Evolutionary conservation across 1,140 invertebrate species (phyloP).

Genomic region (Macrostomum lignano): DNA sequence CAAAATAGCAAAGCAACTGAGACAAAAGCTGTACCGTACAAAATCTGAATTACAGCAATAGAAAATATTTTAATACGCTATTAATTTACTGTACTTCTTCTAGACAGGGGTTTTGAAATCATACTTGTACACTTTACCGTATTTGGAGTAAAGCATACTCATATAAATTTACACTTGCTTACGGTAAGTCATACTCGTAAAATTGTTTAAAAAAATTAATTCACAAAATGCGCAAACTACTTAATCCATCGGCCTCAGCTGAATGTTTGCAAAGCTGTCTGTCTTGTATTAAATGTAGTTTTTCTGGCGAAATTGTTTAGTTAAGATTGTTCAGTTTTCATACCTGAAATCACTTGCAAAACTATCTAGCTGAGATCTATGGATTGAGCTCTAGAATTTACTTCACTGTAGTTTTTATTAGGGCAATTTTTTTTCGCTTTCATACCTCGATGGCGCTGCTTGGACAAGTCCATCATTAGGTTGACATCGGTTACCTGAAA

Average conservation of each 20-base stretch:
- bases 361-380: too few species aligned
- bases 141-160: background rate
- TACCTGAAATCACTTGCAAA: too few species aligned
- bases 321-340: too few species aligned
- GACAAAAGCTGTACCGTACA: too few species aligned
- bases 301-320: background rate
- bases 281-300: background rate
- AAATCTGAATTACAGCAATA: background rate
- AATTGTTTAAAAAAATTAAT: too few species aligned
- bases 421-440: too few species aligned
- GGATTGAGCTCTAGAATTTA: too few species aligned
- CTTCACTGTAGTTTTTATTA: background rate
- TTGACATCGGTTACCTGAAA: constrained; percentile 3
- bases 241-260: too few species aligned
- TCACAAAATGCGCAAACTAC: too few species aligned
- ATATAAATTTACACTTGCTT: constrained; percentile 1
- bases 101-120: too few species aligned
- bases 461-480: constrained; percentile 2
- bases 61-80: background rate
- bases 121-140: too few species aligned
- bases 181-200: constrained; percentile 2
- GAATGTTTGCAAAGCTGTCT: constrained; percentile 1
- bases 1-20: too few species aligned
- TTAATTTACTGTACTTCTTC: background rate
- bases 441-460: constrained; percentile 4